Evolutionary conservation across 2,888 invertebrate genomes (phyloP).

Genomic region (Elmis aenea): DNA sequence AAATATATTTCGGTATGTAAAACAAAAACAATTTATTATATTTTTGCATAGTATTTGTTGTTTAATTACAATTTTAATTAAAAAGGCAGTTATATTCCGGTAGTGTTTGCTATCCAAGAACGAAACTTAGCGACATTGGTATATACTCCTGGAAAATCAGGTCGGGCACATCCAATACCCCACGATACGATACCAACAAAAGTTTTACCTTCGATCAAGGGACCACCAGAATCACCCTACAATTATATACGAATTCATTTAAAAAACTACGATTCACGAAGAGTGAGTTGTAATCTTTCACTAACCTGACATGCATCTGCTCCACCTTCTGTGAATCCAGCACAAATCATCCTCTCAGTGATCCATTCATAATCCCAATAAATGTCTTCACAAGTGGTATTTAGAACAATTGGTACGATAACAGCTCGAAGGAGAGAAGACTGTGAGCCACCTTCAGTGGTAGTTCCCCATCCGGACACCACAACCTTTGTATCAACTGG

Average conservation of each 20-base stretch:
- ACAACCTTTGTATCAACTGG: no score
- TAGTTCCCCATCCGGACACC: slow-evolving; percentile 12
- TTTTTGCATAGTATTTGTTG: no score
- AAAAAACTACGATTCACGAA: no score
- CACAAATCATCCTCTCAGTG: background rate
- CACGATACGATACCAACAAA: slow-evolving; percentile 29
- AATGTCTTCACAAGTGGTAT: background rate
- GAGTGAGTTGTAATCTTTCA: no score
- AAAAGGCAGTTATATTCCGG: no score
- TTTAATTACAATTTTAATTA: no score
- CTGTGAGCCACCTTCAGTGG: background rate
- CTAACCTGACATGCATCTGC: slow-evolving; percentile 15
- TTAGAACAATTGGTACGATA: background rate
- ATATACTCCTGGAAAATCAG: slow-evolving; percentile 33
- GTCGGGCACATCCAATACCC: slow-evolving; percentile 29
- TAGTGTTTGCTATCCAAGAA: slow-evolving; percentile 11
- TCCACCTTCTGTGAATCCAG: slow-evolving; percentile 4
- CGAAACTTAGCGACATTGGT: slow-evolving; percentile 23
- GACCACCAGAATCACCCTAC: slow-evolving; percentile 27
- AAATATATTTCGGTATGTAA: no score
- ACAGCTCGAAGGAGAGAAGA: slow-evolving; percentile 6
- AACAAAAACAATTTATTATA: no score
- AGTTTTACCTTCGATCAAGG: slow-evolving; percentile 20
- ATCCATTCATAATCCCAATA: background rate
- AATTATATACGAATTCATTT: slow-evolving; percentile 1